These are phyloP conservation scores for Poeciliopsis paucimaculata DNA, from an alignment of 2,797 vertebrate genomes.

Conservation along the genomic window DNA sequence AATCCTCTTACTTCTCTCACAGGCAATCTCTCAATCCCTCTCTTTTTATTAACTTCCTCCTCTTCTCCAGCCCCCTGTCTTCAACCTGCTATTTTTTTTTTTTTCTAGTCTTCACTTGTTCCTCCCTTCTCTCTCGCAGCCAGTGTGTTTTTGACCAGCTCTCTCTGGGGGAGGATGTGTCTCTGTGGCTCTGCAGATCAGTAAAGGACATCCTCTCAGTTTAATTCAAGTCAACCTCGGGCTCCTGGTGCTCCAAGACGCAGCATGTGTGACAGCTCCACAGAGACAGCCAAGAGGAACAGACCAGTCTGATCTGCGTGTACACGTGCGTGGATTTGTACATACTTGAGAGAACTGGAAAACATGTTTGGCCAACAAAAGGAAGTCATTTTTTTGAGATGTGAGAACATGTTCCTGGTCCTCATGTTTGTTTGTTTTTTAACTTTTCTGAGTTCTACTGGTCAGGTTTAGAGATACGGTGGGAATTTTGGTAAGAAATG, in stretches of 20 bases:
- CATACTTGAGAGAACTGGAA: too few relatives aligned
- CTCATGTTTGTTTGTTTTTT: too few relatives aligned
- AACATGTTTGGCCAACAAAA: too few relatives aligned
- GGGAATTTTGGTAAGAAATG: neutral
- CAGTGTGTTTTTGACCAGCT: slow-evolving; percentile 42
- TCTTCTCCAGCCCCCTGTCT: slow-evolving; percentile 21
- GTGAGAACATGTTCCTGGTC: too few relatives aligned
- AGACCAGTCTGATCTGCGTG: slow-evolving; percentile 64
- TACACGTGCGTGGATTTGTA: slow-evolving; percentile 3
- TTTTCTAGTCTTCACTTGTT: slow-evolving; percentile 22
- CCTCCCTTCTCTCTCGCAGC: slow-evolving; percentile 43
- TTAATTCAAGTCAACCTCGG: slow-evolving; percentile 76
- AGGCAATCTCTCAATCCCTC: slow-evolving; percentile 34
- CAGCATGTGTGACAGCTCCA: slow-evolving; percentile 75
- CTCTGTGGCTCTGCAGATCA: slow-evolving; percentile 67
- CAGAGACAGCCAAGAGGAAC: slow-evolving; percentile 65
- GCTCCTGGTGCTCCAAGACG: slow-evolving; percentile 68
- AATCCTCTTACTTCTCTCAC: slow-evolving; percentile 35
- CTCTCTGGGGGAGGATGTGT: slow-evolving; percentile 64
- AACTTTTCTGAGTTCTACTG: too few relatives aligned
- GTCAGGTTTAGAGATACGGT: neutral
- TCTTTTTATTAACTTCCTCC: slow-evolving; percentile 50
- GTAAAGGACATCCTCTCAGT: slow-evolving; percentile 77
- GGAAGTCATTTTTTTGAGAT: too few relatives aligned
- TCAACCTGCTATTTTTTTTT: slow-evolving; percentile 16